Base-by-base conservation (phyloP, 2,113 vertebrate genomes). In the Arvicanthis niloticus region DNA sequence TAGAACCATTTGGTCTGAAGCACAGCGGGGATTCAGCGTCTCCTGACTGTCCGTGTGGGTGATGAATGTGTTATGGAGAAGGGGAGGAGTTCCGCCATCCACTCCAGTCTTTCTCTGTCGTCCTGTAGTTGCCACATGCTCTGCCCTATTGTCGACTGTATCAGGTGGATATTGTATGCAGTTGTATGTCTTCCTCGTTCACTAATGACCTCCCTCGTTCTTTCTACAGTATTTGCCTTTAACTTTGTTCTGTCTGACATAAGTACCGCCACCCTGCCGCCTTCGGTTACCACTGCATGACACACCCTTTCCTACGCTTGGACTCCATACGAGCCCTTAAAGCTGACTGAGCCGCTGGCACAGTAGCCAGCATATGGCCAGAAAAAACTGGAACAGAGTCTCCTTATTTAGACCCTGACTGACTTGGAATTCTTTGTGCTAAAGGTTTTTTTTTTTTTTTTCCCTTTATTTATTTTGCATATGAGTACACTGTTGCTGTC, bases 21-120 rank as follows among this genome's bases (percentile, higher is more conserved):
- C 37, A 40, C 19, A 42, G 12, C 1, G 73, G 9, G 56, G 16
- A 15, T 29, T 7, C 70, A 40, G n/a, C 1, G 6, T 13, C 42
- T 12, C 56, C 80, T 37, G 60, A 48, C 29, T 7, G 9, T 11
- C 19, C 42, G 42, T 34, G 40, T 10, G 45, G 29, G 3, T 87
- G 42, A 87, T 19, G 6, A 31, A 7, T 24, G 16, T 19, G 0
- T 4, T 31, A 2, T 68, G 45, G 31, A 22, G 82, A 34, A 45
- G 19, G 45, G 17, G 21, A 1, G 8, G 26, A 29, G 45, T n/a
- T 3, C 68, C 0, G 9, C 42, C 17, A 11, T 2, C 8, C 16
- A 31, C 24, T 7, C 21, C 26, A 1, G 8, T 34, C 60, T 34
- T 22, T 7, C 62, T 34, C 45, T 22, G 21, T 4, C 0, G 6